Conservation (phyloP, 2,797 vertebrate species). For the Pangasius larnaudii region DNA sequence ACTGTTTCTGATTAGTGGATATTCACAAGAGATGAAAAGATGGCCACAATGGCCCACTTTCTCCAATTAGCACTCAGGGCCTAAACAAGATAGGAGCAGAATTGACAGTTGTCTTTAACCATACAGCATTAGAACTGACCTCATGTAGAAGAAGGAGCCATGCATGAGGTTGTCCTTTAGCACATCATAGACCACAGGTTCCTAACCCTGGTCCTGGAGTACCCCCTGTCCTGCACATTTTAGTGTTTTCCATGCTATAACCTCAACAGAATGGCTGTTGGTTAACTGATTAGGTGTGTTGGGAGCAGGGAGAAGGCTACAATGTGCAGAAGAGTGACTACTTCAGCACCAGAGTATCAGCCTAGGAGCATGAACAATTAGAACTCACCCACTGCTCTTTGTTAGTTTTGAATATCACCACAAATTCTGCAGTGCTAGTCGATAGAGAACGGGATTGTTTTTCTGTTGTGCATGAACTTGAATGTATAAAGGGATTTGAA, state of each 20-base stretch:
- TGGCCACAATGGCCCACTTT: not conserved
- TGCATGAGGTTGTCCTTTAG: not conserved
- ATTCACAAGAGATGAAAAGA: not conserved
- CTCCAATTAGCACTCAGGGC: not conserved
- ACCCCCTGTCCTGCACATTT: not conserved
- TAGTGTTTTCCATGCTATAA: not conserved
- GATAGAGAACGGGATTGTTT: constrained; percentile 54
- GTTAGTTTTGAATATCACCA: constrained; percentile 4
- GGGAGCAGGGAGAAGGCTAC: not conserved
- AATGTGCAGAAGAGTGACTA: not conserved
- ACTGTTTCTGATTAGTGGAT: not conserved
- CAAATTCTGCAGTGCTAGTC: constrained; percentile 25
- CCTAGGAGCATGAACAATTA: not conserved
- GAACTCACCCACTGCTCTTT: not conserved
- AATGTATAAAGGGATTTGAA: constrained; percentile 67
- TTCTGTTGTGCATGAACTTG: constrained; percentile 65
- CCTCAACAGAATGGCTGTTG: not conserved
- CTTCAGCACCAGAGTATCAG: not conserved
- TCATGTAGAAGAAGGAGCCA: not conserved
- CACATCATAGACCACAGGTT: not conserved
- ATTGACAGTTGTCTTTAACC: not conserved
- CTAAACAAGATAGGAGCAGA: not conserved
- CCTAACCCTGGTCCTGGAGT: not conserved
- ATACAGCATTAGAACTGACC: not conserved
- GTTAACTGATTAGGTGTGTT: not conserved